Base-by-base conservation (phyloP, 1,140 invertebrate species). In the Ectropis grisescens region DNA sequence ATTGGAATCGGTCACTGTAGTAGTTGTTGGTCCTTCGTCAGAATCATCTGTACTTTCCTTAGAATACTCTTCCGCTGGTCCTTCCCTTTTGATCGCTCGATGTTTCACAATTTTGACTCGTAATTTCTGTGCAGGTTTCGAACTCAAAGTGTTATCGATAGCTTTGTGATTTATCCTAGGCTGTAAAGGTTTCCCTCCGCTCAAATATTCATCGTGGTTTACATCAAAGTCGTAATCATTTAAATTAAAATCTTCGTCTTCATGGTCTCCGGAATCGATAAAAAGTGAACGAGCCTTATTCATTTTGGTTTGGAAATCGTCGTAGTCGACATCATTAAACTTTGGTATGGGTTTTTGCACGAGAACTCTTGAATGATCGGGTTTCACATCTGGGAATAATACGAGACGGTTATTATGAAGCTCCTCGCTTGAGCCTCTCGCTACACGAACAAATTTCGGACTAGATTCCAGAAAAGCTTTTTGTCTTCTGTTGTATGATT, bases 211-310 rank as follows among this genome's bases (percentile, higher is more conserved):
- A 23, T 79, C 74, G 28, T 75, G 74, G 38, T 67, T 64, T 1
- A 74, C 41, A 39, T 75, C 74, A 33, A 79, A 79, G 22, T 79
- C 74, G 11, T 79, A 79, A 29, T 79, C 74, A 19, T 71, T 58
- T 10, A 75, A 14, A 47, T 64, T 74, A 26, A 74, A 75, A 35
- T 79, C 74, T 43, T 75, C 70, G 13, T 79, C 74, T 50, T 79
- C 74, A 14, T 69, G 60, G 37, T 75, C 74, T 1, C 47, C 49
- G 0, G 61, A 67, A 25, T 74, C 70, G 14, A 33, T 26, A 2
- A 39, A 37, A 23, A 44, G 58, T 24, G 33, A 24, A 7, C 41
- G 48, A 30, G 35, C 40, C 30, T 34, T 41, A 27, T 29, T 58
- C 3, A 41, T 28, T 30, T 54, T 56, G 3, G 35, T 36, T 52